These are phyloP conservation scores for Coelinius sp. DNA, from an alignment of 2,888 invertebrate genomes.

Conservation along the genomic window DNA sequence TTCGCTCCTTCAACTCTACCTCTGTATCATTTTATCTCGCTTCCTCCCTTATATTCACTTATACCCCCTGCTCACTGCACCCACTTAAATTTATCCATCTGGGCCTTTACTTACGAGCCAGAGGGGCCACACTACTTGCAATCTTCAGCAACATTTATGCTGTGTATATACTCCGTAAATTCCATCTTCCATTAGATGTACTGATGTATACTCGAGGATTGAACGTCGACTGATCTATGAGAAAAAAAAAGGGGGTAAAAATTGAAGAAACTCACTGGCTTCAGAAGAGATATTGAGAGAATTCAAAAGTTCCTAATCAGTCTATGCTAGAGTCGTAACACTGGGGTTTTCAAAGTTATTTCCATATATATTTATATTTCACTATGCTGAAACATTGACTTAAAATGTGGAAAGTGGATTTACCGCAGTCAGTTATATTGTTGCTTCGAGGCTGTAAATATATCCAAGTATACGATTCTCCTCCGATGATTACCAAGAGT, in stretches of 20 bases:
- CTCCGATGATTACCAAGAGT: neutral
- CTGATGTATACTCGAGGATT: too few relatives aligned
- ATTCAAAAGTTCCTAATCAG: conserved; percentile 47
- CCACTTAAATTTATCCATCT: conserved; percentile 57
- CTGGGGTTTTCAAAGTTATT: conserved; percentile 30
- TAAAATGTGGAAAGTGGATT: conserved; percentile 30
- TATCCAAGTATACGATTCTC: conserved; percentile 14
- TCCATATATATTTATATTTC: conserved; percentile 25
- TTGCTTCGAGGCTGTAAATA: conserved; percentile 32
- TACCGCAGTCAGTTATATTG: conserved; percentile 12
- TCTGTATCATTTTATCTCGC: conserved; percentile 20
- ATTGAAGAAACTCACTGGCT: conserved; percentile 27
- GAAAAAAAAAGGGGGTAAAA: conserved; percentile 42
- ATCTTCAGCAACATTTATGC: conserved; percentile 60
- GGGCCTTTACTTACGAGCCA: conserved; percentile 59
- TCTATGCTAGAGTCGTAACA: conserved; percentile 35
- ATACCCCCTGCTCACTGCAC: conserved; percentile 52
- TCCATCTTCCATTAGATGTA: conserved; percentile 61
- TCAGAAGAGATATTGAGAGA: conserved; percentile 31
- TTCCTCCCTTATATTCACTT: conserved; percentile 50
- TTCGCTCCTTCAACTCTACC: conserved; percentile 39
- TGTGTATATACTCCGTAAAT: conserved; percentile 53
- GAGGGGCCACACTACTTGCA: conserved; percentile 39
- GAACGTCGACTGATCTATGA: conserved; percentile 47
- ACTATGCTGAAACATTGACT: conserved; percentile 2